Conservation (phyloP, 2,888 invertebrate species). For the Athalia cordata region DNA sequence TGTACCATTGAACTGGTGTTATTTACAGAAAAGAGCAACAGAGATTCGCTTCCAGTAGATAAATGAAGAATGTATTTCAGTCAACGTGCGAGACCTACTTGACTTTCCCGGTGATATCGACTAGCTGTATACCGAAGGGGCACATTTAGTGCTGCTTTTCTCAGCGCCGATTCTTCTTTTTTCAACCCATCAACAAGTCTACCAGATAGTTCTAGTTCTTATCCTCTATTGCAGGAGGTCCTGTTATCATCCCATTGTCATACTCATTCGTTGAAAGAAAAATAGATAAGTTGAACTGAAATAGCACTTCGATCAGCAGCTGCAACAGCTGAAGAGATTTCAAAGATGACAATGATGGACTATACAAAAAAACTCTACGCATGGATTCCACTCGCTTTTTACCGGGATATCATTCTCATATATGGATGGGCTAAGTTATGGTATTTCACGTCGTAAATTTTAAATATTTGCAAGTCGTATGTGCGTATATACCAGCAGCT, state of each 20-base stretch:
- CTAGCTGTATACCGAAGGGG: neutral
- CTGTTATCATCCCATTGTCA: no score
- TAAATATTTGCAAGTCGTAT: constrained; percentile 2
- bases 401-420: neutral
- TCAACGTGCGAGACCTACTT: neutral
- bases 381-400: constrained; percentile 22
- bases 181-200: neutral
- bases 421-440: neutral
- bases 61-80: constrained; percentile 27
- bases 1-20: neutral
- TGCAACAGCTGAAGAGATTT: neutral
- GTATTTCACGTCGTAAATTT: constrained; percentile 17
- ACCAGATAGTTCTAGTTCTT: neutral
- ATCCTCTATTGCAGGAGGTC: no score
- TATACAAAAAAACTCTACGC: constrained; percentile 3
- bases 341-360: constrained; percentile 22
- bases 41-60: constrained; percentile 27
- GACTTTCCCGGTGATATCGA: neutral
- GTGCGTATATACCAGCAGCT: neutral
- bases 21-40: neutral
- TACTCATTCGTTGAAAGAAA: neutral
- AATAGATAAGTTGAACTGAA: neutral
- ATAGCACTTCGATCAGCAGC: neutral
- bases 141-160: constrained; percentile 10
- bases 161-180: neutral